Evolutionary conservation across 2,797 vertebrate genomes (phyloP).

Genomic region (Anolis apletophallus): DNA sequence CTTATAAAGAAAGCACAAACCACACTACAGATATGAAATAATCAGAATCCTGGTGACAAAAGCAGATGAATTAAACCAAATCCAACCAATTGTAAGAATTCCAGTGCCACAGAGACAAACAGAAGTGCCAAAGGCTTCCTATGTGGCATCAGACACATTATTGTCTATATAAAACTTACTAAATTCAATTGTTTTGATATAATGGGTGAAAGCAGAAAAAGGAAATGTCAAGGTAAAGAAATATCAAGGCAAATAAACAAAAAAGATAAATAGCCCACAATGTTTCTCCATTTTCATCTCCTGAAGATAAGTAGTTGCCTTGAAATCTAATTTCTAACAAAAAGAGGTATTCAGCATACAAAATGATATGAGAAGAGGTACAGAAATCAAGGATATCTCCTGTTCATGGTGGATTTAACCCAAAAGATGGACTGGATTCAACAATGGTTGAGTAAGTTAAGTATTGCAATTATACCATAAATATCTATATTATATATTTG

Average conservation of each 20-base stretch:
- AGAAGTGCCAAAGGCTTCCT: background rate
- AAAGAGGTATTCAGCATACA: background rate
- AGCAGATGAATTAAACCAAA: background rate
- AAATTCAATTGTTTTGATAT: background rate
- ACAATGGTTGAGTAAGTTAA: background rate
- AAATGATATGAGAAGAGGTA: background rate
- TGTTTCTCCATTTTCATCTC: background rate
- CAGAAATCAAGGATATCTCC: background rate
- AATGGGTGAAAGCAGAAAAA: slow-evolving; percentile 13
- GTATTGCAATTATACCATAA: background rate
- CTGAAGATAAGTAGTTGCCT: background rate
- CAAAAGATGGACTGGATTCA: background rate
- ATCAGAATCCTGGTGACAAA: background rate
- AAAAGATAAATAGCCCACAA: background rate
- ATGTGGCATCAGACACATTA: background rate
- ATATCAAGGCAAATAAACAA: background rate
- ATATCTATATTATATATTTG: too few species aligned
- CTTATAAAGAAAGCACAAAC: background rate
- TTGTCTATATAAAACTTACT: background rate
- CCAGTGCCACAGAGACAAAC: background rate
- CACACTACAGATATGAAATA: background rate
- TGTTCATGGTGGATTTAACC: background rate
- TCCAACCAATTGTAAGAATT: too few species aligned
- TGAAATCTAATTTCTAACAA: background rate
- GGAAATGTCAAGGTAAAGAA: slow-evolving; percentile 5